Evolutionary conservation across 2,888 invertebrate genomes (phyloP).

Genomic region (Rhorus exstirpatorius): DNA sequence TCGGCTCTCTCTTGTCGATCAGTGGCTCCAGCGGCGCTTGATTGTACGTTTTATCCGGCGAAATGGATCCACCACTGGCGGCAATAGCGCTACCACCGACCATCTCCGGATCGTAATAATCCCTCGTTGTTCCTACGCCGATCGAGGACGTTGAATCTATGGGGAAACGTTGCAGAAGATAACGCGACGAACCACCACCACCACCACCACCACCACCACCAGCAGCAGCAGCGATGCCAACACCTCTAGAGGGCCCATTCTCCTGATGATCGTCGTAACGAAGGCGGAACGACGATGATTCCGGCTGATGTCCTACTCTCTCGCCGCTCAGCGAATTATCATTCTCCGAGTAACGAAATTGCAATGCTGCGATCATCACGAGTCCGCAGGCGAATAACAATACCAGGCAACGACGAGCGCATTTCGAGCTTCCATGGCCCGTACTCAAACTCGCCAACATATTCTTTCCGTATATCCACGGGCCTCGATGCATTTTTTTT

Average conservation of each 20-base stretch:
- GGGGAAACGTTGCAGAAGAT: conserved; percentile 87
- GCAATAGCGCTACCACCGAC: neutral
- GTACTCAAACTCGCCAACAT: conserved; percentile 78
- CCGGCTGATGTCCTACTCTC: neutral
- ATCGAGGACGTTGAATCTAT: conserved; percentile 74
- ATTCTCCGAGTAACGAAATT: conserved; percentile 84
- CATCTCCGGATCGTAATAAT: conserved; percentile 6
- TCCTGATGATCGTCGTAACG: conserved; percentile 55
- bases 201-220: neutral
- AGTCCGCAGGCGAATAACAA: conserved; percentile 86
- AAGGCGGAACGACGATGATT: conserved; percentile 21
- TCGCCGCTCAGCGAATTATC: conserved; percentile 70
- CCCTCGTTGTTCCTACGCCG: conserved; percentile 1
- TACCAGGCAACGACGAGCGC: conserved; percentile 86
- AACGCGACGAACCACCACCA: conserved; percentile 84
- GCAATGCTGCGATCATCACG: conserved; percentile 85
- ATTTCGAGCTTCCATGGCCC: conserved; percentile 82
- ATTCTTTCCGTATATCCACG: conserved; percentile 30
- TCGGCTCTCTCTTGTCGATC: conserved; percentile 88
- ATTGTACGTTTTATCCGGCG: neutral
- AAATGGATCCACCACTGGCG: neutral
- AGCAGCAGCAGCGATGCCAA: neutral
- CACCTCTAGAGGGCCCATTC: conserved; percentile 81
- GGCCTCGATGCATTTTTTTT: conserved; percentile 1
- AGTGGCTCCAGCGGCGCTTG: conserved; percentile 87